Percentiles rank a stretch among this genome's conserved stretches.
phyloP scores from a whole-genome alignment of 2,797 vertebrate genomes.

The Danionella dracula region DNA sequence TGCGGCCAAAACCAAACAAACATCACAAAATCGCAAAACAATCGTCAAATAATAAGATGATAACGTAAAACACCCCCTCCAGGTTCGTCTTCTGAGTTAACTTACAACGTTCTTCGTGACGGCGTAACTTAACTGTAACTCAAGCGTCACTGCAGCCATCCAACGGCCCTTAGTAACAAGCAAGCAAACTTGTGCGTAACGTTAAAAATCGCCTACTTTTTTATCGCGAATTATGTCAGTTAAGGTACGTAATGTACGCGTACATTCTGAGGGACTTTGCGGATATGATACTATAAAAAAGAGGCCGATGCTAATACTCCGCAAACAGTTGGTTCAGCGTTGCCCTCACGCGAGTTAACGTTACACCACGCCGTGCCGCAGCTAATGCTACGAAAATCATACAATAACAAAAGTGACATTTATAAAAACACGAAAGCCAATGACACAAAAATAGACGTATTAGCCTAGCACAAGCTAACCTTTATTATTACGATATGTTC shows the following conservation, averaged over 20 bases:
- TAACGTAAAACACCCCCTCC: too few species aligned
- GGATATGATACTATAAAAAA: not conserved
- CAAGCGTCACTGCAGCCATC: not conserved
- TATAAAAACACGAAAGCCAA: not conserved
- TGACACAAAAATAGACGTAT: too few species aligned
- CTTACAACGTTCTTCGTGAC: not conserved
- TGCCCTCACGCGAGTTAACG: too few species aligned
- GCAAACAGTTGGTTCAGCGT: constrained; percentile 2
- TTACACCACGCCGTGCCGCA: constrained; percentile 6
- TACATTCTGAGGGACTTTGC: not conserved
- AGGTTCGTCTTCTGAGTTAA: too few species aligned
- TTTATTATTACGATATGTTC: not conserved
- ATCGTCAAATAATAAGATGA: too few species aligned
- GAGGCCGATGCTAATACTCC: constrained; percentile 16
- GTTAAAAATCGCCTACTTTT: too few species aligned
- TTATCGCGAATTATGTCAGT: too few species aligned
- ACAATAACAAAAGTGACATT: not conserved
- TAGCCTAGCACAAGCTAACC: too few species aligned
- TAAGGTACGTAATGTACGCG: not conserved
- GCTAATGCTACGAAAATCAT: constrained; percentile 20
- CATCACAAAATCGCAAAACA: too few species aligned
- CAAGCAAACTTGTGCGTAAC: not conserved
- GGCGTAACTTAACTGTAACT: not conserved
- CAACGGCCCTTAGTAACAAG: not conserved
- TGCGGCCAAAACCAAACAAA: too few species aligned